phyloP scores from a whole-genome alignment of 2,113 vertebrate genomes.

The Scalopus aquaticus region DNA sequence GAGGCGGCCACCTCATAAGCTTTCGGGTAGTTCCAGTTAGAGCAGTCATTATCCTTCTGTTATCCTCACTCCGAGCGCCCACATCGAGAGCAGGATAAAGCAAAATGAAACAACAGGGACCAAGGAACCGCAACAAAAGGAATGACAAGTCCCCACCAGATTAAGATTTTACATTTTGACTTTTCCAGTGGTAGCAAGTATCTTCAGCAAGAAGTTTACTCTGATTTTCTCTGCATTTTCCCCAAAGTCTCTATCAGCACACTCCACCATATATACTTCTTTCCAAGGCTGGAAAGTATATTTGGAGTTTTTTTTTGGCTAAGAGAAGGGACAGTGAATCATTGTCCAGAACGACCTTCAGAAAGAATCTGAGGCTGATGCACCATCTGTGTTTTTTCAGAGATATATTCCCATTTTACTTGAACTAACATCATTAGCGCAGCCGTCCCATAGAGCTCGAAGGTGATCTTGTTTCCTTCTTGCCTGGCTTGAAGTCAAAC shows the following conservation, averaged over 20 bases:
- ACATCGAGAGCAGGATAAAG: background rate
- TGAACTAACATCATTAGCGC: constrained; percentile 78
- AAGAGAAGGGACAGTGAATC: constrained; percentile 80
- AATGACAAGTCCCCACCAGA: background rate
- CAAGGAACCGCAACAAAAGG: background rate
- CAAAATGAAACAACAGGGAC: background rate
- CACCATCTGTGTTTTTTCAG: constrained; percentile 80
- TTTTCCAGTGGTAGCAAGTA: constrained; percentile 56
- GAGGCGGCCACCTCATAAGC: background rate
- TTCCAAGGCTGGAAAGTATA: constrained; percentile 78
- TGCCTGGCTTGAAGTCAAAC: constrained; percentile 84
- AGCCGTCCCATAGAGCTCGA: constrained; percentile 67
- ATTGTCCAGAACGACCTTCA: constrained; percentile 76
- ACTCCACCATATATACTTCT: background rate
- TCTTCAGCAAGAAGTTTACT: constrained; percentile 18
- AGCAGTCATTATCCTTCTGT: constrained; percentile 31
- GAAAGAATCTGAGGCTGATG: constrained; percentile 69
- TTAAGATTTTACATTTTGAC: background rate
- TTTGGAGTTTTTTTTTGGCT: constrained; percentile 31
- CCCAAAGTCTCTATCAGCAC: background rate
- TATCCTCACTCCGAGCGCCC: background rate
- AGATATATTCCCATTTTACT: constrained; percentile 73
- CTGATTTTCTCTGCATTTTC: constrained; percentile 67
- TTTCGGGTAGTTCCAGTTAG: constrained; percentile 43
- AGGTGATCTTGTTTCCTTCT: constrained; percentile 84